Evolutionary conservation across 2,797 vertebrate genomes (phyloP).

Genomic region (Pterois miles): DNA sequence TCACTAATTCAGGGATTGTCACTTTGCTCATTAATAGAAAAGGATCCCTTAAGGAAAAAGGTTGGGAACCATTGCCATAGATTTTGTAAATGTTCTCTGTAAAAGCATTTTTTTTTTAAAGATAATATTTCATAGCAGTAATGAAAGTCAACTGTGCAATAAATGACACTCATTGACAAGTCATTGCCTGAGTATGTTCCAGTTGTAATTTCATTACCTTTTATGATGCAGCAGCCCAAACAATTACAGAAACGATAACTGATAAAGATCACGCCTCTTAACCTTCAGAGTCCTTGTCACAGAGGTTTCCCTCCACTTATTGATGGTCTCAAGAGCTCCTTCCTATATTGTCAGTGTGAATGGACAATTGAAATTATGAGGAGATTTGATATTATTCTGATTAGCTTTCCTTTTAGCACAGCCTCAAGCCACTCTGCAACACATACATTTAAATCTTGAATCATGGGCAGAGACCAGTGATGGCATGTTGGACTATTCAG

Average conservation of each 20-base stretch:
- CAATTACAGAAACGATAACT: constrained; percentile 1
- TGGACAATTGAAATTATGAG: not conserved
- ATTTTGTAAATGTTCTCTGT: not conserved
- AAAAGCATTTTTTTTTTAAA: not conserved
- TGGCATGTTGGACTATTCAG: not conserved
- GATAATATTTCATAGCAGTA: not conserved
- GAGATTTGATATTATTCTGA: not conserved
- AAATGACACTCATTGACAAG: not conserved
- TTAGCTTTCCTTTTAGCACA: not conserved
- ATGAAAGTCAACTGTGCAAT: not conserved
- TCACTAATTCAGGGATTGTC: no score
- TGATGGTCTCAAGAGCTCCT: not conserved
- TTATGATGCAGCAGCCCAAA: not conserved
- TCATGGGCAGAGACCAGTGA: not conserved
- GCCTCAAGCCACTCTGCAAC: not conserved
- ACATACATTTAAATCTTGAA: not conserved
- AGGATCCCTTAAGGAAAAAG: no score
- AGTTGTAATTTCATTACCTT: not conserved
- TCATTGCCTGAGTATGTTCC: not conserved
- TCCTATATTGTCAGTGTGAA: not conserved
- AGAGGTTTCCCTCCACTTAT: not conserved
- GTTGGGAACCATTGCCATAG: no score
- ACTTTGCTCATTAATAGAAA: no score
- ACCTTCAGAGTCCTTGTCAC: not conserved
- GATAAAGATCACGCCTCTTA: not conserved